Conservation (phyloP, 2,113 vertebrate species). For the Tachysurus fulvidraco region DNA sequence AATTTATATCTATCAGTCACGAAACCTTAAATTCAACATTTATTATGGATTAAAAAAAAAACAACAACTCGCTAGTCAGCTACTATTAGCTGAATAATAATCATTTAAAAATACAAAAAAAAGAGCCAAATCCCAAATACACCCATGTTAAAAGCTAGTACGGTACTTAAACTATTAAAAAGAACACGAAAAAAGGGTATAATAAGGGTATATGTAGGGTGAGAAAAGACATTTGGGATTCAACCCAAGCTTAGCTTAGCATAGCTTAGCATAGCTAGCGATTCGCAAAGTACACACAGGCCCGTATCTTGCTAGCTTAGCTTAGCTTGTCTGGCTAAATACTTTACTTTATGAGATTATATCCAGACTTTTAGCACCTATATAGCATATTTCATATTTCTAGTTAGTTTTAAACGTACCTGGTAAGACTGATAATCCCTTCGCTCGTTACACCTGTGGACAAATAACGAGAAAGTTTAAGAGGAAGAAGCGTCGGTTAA, state of each 20-base stretch:
- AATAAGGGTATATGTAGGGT: not conserved
- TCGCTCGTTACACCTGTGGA: constrained; percentile 93
- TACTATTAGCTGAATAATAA: not conserved
- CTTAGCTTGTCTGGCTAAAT: not conserved
- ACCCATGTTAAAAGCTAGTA: not conserved
- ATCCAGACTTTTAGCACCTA: not conserved
- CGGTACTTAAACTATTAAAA: not conserved
- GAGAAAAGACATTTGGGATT: not conserved
- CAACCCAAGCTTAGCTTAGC: not conserved
- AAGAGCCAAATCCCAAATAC: not conserved
- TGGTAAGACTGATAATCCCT: constrained; percentile 97
- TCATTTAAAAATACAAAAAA: too few species aligned
- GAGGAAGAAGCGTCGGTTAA: constrained; percentile 28
- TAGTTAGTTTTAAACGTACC: constrained; percentile 69
- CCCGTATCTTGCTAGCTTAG: constrained; percentile 32
- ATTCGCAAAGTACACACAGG: constrained; percentile 27
- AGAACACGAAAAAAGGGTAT: too few species aligned
- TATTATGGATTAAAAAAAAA: not conserved
- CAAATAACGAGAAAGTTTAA: constrained; percentile 51
- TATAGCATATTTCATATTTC: not conserved
- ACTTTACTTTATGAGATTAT: constrained; percentile 15
- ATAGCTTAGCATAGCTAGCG: constrained; percentile 1
- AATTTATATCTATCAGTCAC: not conserved
- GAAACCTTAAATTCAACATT: not conserved
- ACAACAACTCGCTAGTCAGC: not conserved